These are phyloP conservation scores for Leucophenga maculata DNA, from an alignment of 2,888 invertebrate genomes.

Conservation along the genomic window DNA sequence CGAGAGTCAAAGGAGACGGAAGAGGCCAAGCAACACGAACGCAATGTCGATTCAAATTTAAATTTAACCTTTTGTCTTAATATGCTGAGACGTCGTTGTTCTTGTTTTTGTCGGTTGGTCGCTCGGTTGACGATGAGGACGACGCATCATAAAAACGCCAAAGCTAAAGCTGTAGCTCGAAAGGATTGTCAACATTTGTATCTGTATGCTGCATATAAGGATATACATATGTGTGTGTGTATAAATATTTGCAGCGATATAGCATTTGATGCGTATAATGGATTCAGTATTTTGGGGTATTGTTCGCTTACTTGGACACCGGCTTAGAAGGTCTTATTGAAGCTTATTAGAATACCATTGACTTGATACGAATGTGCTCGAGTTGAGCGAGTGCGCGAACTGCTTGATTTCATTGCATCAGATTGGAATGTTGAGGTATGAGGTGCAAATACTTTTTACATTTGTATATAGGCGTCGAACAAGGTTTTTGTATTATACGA, in stretches of 20 bases:
- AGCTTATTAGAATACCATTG: constrained; percentile 45
- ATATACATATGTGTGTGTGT: too few species aligned
- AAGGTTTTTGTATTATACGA: too few species aligned
- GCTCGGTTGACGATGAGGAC: constrained; percentile 27
- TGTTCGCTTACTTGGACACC: constrained; percentile 43
- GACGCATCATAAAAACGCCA: constrained; percentile 32
- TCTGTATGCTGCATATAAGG: constrained; percentile 7
- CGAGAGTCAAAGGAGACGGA: too few species aligned
- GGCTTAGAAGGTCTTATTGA: constrained; percentile 52
- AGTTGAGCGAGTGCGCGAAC: too few species aligned
- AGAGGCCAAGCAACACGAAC: neutral
- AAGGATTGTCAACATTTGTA: constrained; percentile 32
- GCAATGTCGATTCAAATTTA: constrained; percentile 59
- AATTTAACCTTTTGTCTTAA: constrained; percentile 68
- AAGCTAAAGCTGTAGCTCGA: neutral
- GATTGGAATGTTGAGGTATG: too few species aligned
- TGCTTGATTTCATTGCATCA: too few species aligned
- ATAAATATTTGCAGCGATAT: neutral
- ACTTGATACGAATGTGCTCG: constrained; percentile 4
- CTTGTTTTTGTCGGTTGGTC: too few species aligned
- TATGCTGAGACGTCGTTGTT: constrained; percentile 30
- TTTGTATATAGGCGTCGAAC: too few species aligned
- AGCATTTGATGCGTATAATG: constrained; percentile 49
- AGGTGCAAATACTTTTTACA: too few species aligned
- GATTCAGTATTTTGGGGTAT: constrained; percentile 33